Evolutionary conservation across 1,140 invertebrate species (phyloP).

Genomic region (Saxidomus purpurata): DNA sequence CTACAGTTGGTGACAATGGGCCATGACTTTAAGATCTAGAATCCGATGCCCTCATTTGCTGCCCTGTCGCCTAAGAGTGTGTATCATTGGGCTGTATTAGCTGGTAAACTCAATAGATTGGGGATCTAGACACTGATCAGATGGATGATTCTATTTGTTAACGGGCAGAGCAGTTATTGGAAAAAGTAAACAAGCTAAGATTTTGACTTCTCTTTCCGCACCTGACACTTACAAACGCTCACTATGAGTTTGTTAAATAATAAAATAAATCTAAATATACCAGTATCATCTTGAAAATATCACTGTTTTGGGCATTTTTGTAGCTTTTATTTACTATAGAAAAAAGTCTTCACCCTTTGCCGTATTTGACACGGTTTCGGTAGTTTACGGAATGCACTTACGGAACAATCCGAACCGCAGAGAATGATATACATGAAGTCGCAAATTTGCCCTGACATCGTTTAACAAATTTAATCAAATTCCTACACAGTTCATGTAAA

Average conservation of each 20-base stretch:
- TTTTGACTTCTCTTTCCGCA: background rate
- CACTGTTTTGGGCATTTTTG: background rate
- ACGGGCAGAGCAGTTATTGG: constrained; percentile 27
- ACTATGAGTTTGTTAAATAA: no score
- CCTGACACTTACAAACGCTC: background rate
- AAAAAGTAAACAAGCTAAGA: constrained; percentile 37
- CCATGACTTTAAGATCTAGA: constrained; percentile 54
- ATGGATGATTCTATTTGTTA: constrained; percentile 54
- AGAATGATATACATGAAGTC: constrained; percentile 56
- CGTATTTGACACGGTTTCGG: constrained; percentile 38
- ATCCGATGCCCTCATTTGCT: constrained; percentile 54
- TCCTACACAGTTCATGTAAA: constrained; percentile 39
- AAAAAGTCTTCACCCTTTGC: constrained; percentile 5
- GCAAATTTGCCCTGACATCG: constrained; percentile 62
- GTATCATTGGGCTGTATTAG: constrained; percentile 63
- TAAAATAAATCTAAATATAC: no score
- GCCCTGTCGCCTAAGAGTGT: constrained; percentile 48
- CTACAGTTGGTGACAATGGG: constrained; percentile 50
- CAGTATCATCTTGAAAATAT: background rate
- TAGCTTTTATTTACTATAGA: background rate
- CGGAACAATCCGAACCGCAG: constrained; percentile 49
- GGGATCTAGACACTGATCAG: constrained; percentile 60
- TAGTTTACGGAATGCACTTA: constrained; percentile 54
- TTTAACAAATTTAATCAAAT: constrained; percentile 53
- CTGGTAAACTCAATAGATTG: constrained; percentile 66